phyloP scores from a whole-genome alignment of 2,113 vertebrate genomes.

The Nicator chloris region DNA sequence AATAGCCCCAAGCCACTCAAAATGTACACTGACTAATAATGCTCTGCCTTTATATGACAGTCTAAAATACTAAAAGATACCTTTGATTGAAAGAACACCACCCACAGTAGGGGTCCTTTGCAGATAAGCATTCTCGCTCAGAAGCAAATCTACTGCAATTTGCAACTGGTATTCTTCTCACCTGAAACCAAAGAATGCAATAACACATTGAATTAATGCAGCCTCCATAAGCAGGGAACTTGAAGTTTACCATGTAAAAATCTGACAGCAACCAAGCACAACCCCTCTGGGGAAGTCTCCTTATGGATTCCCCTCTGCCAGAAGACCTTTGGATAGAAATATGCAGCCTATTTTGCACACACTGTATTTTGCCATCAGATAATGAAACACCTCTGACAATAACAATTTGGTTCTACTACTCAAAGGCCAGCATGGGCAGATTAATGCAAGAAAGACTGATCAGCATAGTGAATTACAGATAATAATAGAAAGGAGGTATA shows the following conservation, averaged over 20 bases:
- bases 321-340: constrained; percentile 55
- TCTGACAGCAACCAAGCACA: neutral
- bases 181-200: constrained; percentile 69
- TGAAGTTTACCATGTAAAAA: constrained; percentile 3
- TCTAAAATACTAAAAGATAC: constrained; percentile 58
- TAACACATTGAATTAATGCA: neutral
- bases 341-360: constrained; percentile 11
- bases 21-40: neutral
- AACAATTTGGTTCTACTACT: constrained; percentile 28
- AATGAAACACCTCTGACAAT: constrained; percentile 30
- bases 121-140: constrained; percentile 76
- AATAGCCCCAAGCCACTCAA: neutral
- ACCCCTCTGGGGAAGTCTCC: neutral
- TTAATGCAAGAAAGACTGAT: constrained; percentile 23
- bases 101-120: constrained; percentile 87
- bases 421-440: constrained; percentile 49
- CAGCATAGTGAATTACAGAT: neutral
- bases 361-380: constrained; percentile 14
- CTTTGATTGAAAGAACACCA: constrained; percentile 81
- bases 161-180: constrained; percentile 79
- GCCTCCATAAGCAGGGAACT: neutral
- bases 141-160: constrained; percentile 72
- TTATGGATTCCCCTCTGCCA: constrained; percentile 37
- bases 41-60: neutral
- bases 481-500: neutral